Conservation (phyloP, 2,888 invertebrate species). For the Platycheirus rosarum region DNA sequence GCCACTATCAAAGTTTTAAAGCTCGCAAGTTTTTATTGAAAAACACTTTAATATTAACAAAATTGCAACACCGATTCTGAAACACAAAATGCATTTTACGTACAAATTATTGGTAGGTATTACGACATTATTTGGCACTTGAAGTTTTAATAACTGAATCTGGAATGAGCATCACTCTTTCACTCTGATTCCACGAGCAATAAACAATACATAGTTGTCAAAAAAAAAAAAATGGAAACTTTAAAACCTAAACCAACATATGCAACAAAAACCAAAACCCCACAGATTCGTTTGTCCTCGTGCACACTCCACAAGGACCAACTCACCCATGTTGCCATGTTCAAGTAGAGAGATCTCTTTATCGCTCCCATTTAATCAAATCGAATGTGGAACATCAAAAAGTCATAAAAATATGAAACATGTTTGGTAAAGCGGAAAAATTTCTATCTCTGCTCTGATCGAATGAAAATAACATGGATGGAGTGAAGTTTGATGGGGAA, state of each 20-base stretch:
- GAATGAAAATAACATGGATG: constrained; percentile 67
- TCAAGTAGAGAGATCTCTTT: constrained; percentile 61
- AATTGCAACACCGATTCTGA: too few relatives aligned
- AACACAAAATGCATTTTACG: too few relatives aligned
- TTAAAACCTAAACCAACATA: constrained; percentile 43
- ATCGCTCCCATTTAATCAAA: constrained; percentile 73
- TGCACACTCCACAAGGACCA: constrained; percentile 30
- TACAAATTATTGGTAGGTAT: too few relatives aligned
- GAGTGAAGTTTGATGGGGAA: neutral
- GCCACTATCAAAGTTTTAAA: too few relatives aligned
- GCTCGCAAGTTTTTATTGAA: too few relatives aligned
- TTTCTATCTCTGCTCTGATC: constrained; percentile 67
- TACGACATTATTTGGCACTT: too few relatives aligned
- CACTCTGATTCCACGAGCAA: too few relatives aligned
- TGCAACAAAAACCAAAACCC: constrained; percentile 21
- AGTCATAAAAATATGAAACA: constrained; percentile 74
- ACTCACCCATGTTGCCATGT: constrained; percentile 54
- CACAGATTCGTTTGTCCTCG: constrained; percentile 32
- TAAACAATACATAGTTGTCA: too few relatives aligned
- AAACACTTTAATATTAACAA: too few relatives aligned
- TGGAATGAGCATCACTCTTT: too few relatives aligned
- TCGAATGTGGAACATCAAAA: constrained; percentile 74
- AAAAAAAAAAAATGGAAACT: too few relatives aligned
- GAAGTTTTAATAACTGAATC: too few relatives aligned
- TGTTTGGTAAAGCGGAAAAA: constrained; percentile 73